These are phyloP conservation scores for Nomada goodeniana DNA, from an alignment of 2,888 invertebrate species.

Conservation along the genomic window DNA sequence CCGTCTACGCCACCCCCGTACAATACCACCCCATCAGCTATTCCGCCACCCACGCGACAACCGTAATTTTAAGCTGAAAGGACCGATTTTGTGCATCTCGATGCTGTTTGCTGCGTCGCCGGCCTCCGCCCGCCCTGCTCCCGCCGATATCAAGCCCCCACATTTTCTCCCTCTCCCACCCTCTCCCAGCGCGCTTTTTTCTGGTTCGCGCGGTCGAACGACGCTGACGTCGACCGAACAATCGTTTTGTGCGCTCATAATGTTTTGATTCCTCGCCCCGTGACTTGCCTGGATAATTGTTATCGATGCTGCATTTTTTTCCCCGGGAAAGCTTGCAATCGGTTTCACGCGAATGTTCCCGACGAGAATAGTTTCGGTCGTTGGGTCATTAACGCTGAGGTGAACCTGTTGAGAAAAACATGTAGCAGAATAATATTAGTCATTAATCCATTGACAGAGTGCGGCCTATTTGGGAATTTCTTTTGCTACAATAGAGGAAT, in stretches of 20 bases:
- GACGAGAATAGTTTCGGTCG: too few species aligned
- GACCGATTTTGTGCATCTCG: constrained; percentile 79
- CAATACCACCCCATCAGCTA: constrained; percentile 74
- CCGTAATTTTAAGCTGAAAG: constrained; percentile 81
- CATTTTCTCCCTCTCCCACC: constrained; percentile 11
- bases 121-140: constrained; percentile 65
- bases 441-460: too few species aligned
- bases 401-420: too few species aligned
- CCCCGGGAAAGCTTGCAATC: background rate
- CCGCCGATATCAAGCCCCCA: constrained; percentile 47
- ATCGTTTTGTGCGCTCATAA: constrained; percentile 68
- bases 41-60: constrained; percentile 75
- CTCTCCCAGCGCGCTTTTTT: constrained; percentile 42
- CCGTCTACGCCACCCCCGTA: constrained; percentile 66
- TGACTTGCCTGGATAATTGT: constrained; percentile 57
- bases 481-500: too few species aligned
- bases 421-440: too few species aligned
- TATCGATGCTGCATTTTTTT: constrained; percentile 34
- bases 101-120: constrained; percentile 76
- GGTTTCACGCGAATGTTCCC: background rate
- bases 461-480: too few species aligned
- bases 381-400: too few species aligned
- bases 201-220: constrained; percentile 61
- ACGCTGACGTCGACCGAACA: constrained; percentile 67
- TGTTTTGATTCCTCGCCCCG: constrained; percentile 57